phyloP scores from a whole-genome alignment of 2,113 vertebrate genomes.

The Halichoeres trimaculatus region DNA sequence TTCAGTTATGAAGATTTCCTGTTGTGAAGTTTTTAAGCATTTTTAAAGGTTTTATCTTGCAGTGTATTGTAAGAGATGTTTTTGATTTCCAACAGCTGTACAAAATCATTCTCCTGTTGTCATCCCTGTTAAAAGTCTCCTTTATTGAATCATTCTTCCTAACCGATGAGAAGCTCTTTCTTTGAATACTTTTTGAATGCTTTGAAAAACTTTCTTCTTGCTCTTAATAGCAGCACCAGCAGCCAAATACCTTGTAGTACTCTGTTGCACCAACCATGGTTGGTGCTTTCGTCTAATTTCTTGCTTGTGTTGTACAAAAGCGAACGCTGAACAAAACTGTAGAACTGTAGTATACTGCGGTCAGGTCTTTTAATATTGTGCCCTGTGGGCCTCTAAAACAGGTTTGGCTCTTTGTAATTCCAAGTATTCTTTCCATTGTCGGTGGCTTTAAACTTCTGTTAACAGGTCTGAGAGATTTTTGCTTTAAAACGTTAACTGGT shows the following conservation, averaged over 20 bases:
- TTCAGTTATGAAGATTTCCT: not conserved
- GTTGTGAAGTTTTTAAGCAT: not conserved
- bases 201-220: too few relatives aligned
- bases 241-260: too few relatives aligned
- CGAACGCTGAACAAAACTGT: too few relatives aligned
- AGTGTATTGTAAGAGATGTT: not conserved
- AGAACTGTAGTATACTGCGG: too few relatives aligned
- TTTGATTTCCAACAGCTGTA: not conserved
- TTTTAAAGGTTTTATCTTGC: not conserved
- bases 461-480: slow-evolving; percentile 6
- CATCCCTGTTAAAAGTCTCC: not conserved
- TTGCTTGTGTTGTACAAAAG: too few relatives aligned
- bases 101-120: not conserved
- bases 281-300: too few relatives aligned
- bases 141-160: not conserved
- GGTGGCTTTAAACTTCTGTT: not conserved
- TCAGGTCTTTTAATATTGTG: not conserved
- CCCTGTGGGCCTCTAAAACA: slow-evolving; percentile 20
- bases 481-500: not conserved
- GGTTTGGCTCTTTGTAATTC: slow-evolving; percentile 19
- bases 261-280: too few relatives aligned
- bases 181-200: too few relatives aligned
- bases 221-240: too few relatives aligned
- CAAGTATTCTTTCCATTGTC: slow-evolving; percentile 13
- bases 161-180: not conserved